Percentiles rank a stretch among this genome's conserved stretches.
Conservation (phyloP, 2,888 invertebrate genomes). For the Ochlodes sylvanus region DNA sequence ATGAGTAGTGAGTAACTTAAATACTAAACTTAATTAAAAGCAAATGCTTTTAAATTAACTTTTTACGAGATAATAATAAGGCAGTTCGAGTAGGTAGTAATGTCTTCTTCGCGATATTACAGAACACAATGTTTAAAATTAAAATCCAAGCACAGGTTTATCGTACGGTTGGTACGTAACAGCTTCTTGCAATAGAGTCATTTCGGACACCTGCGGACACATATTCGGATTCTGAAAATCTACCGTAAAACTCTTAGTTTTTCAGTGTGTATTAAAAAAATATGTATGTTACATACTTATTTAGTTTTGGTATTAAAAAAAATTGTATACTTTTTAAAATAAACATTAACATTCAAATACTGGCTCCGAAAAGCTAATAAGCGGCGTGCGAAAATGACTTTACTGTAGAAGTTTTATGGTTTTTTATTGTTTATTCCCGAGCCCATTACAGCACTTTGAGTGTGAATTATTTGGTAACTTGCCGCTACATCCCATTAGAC, state of each 20-base stretch:
- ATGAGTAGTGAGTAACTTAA: no score
- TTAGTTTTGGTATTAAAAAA: no score
- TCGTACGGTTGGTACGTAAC: slow-evolving; percentile 13
- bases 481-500: slow-evolving; percentile 65
- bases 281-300: no score
- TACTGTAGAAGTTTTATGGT: slow-evolving; percentile 65
- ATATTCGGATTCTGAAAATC: not conserved
- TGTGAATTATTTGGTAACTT: slow-evolving; percentile 78
- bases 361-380: slow-evolving; percentile 62
- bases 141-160: slow-evolving; percentile 14
- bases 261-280: no score
- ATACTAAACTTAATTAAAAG: no score
- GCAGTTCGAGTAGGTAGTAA: no score
- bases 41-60: no score
- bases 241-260: slow-evolving; percentile 1
- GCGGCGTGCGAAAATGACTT: slow-evolving; percentile 64
- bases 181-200: not conserved
- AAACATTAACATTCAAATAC: slow-evolving; percentile 44
- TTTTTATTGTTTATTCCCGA: slow-evolving; percentile 74
- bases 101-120: not conserved
- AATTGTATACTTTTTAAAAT: slow-evolving; percentile 31
- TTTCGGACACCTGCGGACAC: slow-evolving; percentile 27
- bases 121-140: slow-evolving; percentile 11
- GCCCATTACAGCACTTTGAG: slow-evolving; percentile 70
- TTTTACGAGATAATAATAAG: no score